Evolutionary conservation across 2,797 vertebrate genomes (phyloP), one percentile per base, ranked within the genome.

Genomic region (Jordanella pulchra): DNA sequence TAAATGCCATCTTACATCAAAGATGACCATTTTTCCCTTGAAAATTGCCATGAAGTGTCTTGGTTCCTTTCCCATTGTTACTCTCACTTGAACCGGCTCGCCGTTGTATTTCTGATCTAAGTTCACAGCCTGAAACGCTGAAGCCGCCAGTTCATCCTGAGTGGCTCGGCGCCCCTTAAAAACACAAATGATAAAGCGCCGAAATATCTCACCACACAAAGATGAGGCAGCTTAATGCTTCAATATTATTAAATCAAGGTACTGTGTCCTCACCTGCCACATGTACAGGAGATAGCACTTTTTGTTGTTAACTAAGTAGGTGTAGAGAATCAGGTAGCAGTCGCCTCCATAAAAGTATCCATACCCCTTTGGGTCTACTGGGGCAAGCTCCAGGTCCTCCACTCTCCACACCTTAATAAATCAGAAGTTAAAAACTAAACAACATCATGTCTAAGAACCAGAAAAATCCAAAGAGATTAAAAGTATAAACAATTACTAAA

Each of bases 291-390:
- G 85, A 90, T 95, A 95, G 82, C 72, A 84, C 1, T 89, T 88
- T 87, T 88, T 96, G 73, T 73, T 84, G 64, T 93, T 91, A 7
- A 95, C 87, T 50, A 93, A 70, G 23, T 97, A 98, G 0, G 94
- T 96, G 87, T 98, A 98, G 28, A 97, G 92, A 65, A 97, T 87
- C 76, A 97, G 89, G 81, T 98, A 98, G 83, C 97, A 97, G 86
- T 97, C 96, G 58, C 97, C 97, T 17, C 96, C 97, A 0, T 95
- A 97, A 89, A 98, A 97, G 89, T 94, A 97, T 50, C 96, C 96
- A 0, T 94, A 74, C 77, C 86, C 89, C 51, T 90, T 25, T 1
- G 61, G 79, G 1, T 95, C 94, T 77, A 97, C 94, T 0, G 93
- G 93, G 23, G 88, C 94, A 54, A 96, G 86, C 91, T 97, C 96